Conservation (phyloP, 2,888 invertebrate genomes). For the Synanthedon myopaeformis region DNA sequence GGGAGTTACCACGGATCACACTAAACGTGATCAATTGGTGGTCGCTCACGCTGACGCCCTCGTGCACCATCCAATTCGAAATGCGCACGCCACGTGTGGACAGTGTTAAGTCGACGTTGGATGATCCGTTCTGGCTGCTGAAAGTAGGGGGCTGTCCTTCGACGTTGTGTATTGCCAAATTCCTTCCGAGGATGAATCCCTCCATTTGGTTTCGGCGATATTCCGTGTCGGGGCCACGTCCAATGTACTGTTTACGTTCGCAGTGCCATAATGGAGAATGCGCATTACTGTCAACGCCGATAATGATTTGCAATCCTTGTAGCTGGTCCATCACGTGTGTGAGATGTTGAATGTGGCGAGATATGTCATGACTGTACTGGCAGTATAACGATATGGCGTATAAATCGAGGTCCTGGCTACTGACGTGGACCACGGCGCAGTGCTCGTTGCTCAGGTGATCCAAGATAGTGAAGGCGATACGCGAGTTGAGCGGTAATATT, state of each 20-base stretch:
- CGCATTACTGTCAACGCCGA: not conserved
- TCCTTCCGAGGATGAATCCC: not conserved
- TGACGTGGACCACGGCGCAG: not conserved
- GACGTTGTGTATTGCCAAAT: not conserved
- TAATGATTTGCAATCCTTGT: not conserved
- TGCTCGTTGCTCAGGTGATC: not conserved
- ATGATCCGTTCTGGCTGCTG: not conserved
- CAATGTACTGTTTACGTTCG: not conserved
- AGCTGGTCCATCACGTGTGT: not conserved
- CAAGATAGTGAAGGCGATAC: not conserved
- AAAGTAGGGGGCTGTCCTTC: not conserved
- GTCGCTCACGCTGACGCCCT: not conserved
- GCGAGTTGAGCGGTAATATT: no score
- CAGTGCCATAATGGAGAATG: not conserved
- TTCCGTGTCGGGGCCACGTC: not conserved
- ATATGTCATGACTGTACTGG: not conserved
- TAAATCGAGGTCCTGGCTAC: not conserved
- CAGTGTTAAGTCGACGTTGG: not conserved
- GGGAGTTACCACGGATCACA: not conserved
- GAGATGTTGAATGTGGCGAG: not conserved
- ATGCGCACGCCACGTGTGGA: not conserved
- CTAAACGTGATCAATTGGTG: not conserved
- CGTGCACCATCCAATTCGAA: not conserved
- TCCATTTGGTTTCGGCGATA: not conserved
- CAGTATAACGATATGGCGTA: not conserved